Conservation (phyloP, 2,888 invertebrate species). For the Cephus runcator region DNA sequence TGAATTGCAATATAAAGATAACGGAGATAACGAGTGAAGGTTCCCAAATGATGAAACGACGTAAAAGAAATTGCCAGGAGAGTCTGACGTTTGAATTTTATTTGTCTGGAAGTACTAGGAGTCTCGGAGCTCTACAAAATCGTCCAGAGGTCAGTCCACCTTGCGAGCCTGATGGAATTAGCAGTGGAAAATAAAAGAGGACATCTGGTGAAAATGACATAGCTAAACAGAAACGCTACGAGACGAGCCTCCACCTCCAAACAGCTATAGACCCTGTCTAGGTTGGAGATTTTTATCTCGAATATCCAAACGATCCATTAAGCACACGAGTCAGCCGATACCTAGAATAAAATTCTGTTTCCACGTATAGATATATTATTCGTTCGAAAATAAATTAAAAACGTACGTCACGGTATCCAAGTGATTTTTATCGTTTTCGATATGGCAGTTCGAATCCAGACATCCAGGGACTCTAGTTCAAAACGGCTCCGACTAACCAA, state of each 20-base stretch:
- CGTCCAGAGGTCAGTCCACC: conserved; percentile 4
- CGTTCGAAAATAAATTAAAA: background rate
- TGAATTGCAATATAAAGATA: background rate
- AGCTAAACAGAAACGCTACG: background rate
- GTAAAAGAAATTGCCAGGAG: background rate
- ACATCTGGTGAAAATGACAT: background rate
- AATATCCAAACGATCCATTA: background rate
- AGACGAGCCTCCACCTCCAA: background rate
- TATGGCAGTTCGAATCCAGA: background rate
- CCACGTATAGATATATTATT: background rate
- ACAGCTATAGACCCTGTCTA: background rate
- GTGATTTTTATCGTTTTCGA: background rate
- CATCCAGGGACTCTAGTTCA: background rate
- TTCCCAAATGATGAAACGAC: background rate
- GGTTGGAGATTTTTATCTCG: background rate
- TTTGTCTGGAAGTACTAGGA: background rate
- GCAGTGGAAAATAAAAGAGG: conserved; percentile 1
- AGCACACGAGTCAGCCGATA: background rate
- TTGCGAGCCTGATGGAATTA: background rate
- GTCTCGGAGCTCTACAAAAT: background rate
- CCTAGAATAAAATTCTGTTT: background rate
- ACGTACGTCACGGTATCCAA: background rate
- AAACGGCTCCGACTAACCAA: background rate
- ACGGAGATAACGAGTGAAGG: background rate
- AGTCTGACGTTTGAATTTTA: background rate